Evolutionary conservation across 2,113 vertebrate genomes (phyloP).

Genomic region (Malurus melanocephalus): DNA sequence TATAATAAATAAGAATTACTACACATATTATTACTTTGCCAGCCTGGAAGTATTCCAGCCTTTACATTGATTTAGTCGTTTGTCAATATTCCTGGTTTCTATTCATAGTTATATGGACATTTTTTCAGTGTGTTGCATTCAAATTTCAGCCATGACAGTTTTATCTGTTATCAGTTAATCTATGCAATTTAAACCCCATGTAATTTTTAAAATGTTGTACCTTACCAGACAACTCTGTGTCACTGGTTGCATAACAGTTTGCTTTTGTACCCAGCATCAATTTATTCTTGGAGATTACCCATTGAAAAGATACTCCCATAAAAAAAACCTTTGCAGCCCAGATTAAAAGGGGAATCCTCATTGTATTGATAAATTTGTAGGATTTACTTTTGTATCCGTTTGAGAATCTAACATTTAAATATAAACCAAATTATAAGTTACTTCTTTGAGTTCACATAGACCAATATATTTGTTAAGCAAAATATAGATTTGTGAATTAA

Average conservation of each 20-base stretch:
- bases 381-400: neutral
- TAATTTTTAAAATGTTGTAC: neutral
- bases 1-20: constrained; percentile 24
- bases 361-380: neutral
- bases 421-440: neutral
- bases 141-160: neutral
- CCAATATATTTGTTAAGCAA: neutral
- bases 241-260: neutral
- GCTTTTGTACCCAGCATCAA: neutral
- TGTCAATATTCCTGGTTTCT: neutral
- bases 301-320: neutral
- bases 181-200: neutral
- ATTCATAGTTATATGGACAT: neutral
- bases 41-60: neutral
- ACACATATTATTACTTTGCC: neutral
- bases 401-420: neutral
- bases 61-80: neutral
- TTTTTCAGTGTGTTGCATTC: neutral
- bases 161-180: neutral
- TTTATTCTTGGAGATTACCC: neutral
- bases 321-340: neutral
- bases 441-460: neutral
- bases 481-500: neutral
- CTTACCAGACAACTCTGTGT: neutral
- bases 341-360: neutral